These are phyloP conservation scores for Gymnosoma rotundatum DNA, from an alignment of 2,888 invertebrate species.

Conservation along the genomic window DNA sequence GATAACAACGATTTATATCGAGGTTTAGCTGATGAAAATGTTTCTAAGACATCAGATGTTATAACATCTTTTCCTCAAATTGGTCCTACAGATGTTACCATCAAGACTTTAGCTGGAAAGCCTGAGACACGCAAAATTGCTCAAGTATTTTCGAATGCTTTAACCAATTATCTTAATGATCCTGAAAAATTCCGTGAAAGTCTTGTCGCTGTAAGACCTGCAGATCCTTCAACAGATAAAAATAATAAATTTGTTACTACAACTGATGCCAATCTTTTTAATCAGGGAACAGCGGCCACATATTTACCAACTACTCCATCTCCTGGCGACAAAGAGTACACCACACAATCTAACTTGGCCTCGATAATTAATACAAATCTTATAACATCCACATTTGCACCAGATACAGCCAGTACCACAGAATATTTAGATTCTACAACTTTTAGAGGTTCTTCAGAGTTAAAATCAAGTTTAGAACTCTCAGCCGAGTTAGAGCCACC, in stretches of 20 bases:
- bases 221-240: conserved; percentile 86
- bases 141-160: conserved; percentile 91
- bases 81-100: conserved; percentile 85
- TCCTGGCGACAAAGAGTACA: conserved; percentile 80
- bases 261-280: conserved; percentile 75
- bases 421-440: conserved; percentile 82
- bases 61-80: conserved; percentile 75
- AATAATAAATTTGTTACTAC: conserved; percentile 74
- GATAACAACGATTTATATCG: conserved; percentile 80
- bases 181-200: conserved; percentile 91
- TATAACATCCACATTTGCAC: conserved; percentile 74
- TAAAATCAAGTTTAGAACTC: conserved; percentile 73
- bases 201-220: conserved; percentile 89
- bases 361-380: conserved; percentile 77
- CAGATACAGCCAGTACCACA: conserved; percentile 77
- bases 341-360: conserved; percentile 87
- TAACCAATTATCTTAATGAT: conserved; percentile 91
- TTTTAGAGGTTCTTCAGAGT: conserved; percentile 81
- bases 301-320: conserved; percentile 78
- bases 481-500: conserved; percentile 82
- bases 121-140: conserved; percentile 90
- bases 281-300: conserved; percentile 77
- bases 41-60: conserved; percentile 29
- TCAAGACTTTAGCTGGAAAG: conserved; percentile 83
- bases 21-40: conserved; percentile 60